phyloP scores from a whole-genome alignment of 37 sponge, comb jelly and placozoan genomes.

The Bolinopsis microptera region DNA sequence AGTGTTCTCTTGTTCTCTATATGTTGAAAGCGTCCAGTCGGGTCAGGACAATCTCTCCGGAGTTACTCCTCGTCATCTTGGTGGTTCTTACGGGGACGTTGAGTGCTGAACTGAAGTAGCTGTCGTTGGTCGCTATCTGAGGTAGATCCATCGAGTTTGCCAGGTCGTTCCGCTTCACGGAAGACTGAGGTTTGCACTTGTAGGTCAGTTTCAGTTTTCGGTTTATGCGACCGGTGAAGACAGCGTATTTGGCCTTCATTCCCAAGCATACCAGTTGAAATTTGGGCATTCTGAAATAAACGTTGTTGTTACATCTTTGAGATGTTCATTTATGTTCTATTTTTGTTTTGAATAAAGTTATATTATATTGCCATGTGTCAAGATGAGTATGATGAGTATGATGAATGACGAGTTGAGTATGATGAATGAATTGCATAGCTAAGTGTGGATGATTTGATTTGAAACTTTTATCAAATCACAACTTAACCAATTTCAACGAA shows the following conservation, averaged over 20 bases:
- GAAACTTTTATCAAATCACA: too few relatives aligned
- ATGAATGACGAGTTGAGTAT: too few relatives aligned
- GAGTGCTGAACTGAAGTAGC: neutral
- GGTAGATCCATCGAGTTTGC: constrained; percentile 7
- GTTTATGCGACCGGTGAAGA: neutral
- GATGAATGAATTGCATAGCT: too few relatives aligned
- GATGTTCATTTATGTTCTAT: too few relatives aligned
- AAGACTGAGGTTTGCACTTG: neutral
- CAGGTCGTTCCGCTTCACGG: neutral
- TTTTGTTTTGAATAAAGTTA: too few relatives aligned
- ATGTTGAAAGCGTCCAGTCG: neutral
- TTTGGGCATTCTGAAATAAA: constrained; percentile 9
- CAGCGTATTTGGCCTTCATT: neutral
- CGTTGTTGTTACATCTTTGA: too few relatives aligned
- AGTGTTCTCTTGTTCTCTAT: too few relatives aligned
- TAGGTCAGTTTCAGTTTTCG: neutral
- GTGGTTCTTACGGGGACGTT: neutral
- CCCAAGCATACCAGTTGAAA: constrained; percentile 19
- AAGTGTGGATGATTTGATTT: too few relatives aligned
- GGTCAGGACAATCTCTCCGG: neutral
- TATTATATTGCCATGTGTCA: neutral
- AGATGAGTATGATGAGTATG: neutral
- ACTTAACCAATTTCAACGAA: too few relatives aligned
- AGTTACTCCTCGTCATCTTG: neutral
- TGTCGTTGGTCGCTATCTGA: constrained; percentile 32